Evolutionary conservation across 1,140 invertebrate genomes (phyloP).

Genomic region (Liolophura sinensis): DNA sequence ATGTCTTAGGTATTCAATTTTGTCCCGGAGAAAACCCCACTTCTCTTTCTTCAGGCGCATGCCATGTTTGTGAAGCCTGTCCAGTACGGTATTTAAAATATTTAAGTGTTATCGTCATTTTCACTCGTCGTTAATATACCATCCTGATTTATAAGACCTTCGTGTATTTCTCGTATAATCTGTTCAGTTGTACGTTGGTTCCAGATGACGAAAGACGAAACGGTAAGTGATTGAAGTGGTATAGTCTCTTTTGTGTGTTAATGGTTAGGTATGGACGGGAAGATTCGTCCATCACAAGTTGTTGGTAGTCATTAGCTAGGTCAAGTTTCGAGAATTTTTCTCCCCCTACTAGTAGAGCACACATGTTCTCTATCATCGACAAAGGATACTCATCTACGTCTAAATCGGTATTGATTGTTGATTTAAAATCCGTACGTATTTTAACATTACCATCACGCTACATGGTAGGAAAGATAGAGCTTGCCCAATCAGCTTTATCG

Average conservation of each 20-base stretch:
- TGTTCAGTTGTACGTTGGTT: conserved; percentile 58
- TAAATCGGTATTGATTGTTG: conserved; percentile 29
- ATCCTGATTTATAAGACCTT: conserved; percentile 11
- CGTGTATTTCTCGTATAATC: conserved; percentile 40
- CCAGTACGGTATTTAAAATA: conserved; percentile 19
- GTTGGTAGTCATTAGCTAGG: conserved; percentile 38
- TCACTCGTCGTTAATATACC: conserved; percentile 26
- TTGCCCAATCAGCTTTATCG: no score
- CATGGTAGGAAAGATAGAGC: conserved; percentile 46
- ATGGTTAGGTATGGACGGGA: conserved; percentile 34
- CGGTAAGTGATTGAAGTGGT: conserved; percentile 52
- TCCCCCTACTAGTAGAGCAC: conserved; percentile 20
- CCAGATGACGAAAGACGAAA: conserved; percentile 62
- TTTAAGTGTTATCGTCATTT: conserved; percentile 20
- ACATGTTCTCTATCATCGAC: conserved; percentile 22
- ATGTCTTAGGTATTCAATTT: conserved; percentile 21
- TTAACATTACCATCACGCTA: conserved; percentile 48
- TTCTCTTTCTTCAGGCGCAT: conserved; percentile 15
- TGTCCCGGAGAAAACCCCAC: conserved; percentile 17
- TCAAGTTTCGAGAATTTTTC: conserved; percentile 36
- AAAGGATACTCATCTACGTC: no score
- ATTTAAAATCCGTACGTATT: conserved; percentile 46
- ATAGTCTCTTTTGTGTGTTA: conserved; percentile 58
- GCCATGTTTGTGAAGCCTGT: conserved; percentile 10
- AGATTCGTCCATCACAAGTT: conserved; percentile 35